Evolutionary conservation across 2,888 invertebrate species (phyloP).

Genomic region (Rhagonycha fulva): DNA sequence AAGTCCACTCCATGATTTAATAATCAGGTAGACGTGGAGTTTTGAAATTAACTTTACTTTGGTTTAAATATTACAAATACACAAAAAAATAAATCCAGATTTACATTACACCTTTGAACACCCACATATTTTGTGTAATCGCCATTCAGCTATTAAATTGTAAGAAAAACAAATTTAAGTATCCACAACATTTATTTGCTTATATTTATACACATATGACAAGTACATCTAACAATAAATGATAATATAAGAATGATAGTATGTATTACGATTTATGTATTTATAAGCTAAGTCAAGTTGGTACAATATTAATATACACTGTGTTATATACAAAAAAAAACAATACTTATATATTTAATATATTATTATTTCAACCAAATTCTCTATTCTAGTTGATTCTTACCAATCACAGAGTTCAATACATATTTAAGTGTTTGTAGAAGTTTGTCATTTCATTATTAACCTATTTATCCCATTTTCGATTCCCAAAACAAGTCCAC

Average conservation of each 20-base stretch:
- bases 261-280: slow-evolving; percentile 18
- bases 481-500: not conserved
- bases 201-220: slow-evolving; percentile 20
- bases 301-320: slow-evolving; percentile 22
- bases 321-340: slow-evolving; percentile 19
- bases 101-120: too few relatives aligned
- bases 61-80: too few relatives aligned
- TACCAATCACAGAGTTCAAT: slow-evolving; percentile 11
- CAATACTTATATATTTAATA: slow-evolving; percentile 9
- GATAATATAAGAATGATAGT: slow-evolving; percentile 10
- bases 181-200: slow-evolving; percentile 28
- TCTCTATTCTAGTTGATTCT: slow-evolving; percentile 3
- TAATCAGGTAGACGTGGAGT: too few relatives aligned
- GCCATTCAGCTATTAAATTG: not conserved
- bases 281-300: slow-evolving; percentile 14
- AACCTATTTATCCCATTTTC: not conserved
- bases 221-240: slow-evolving; percentile 17
- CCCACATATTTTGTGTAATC: too few relatives aligned
- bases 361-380: slow-evolving; percentile 13
- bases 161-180: not conserved
- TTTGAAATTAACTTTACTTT: too few relatives aligned
- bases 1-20: too few relatives aligned
- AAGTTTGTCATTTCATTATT: not conserved
- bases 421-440: not conserved
- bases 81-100: too few relatives aligned